Percentiles rank a stretch among this genome's conserved stretches.
These are phyloP conservation scores for Alligator sinensis DNA, from an alignment of 2,113 vertebrate genomes.

Conservation along the genomic window DNA sequence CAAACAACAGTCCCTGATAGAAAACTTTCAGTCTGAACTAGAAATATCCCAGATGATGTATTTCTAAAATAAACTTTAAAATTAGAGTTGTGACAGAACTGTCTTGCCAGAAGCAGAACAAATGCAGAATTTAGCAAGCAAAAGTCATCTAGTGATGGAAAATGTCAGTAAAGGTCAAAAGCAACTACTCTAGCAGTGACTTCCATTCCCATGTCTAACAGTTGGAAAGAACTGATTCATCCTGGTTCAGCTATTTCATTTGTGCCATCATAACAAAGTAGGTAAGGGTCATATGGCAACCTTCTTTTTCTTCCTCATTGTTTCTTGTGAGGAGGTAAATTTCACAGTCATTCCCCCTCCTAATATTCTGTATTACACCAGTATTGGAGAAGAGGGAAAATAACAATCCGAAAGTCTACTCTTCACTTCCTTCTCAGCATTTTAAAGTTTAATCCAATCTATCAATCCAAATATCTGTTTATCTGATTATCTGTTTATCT, in stretches of 20 bases:
- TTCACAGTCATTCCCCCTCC: too few species aligned
- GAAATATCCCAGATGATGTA: background rate
- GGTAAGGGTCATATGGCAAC: background rate
- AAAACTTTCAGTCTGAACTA: background rate
- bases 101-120: background rate
- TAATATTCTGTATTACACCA: too few species aligned
- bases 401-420: too few species aligned
- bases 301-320: background rate
- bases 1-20: background rate
- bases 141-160: background rate
- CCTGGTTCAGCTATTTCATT: background rate
- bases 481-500: too few species aligned
- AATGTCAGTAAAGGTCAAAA: background rate
- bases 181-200: background rate
- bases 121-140: background rate
- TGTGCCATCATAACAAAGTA: background rate
- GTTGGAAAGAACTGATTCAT: background rate
- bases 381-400: too few species aligned
- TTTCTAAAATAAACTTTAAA: background rate
- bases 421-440: too few species aligned
- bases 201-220: rapidly evolving
- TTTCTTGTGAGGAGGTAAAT: background rate
- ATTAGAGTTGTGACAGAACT: background rate
- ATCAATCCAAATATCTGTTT: too few species aligned
- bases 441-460: too few species aligned